Evolutionary conservation across 2,113 vertebrate genomes (phyloP).

Genomic region (Laticauda laticaudata): DNA sequence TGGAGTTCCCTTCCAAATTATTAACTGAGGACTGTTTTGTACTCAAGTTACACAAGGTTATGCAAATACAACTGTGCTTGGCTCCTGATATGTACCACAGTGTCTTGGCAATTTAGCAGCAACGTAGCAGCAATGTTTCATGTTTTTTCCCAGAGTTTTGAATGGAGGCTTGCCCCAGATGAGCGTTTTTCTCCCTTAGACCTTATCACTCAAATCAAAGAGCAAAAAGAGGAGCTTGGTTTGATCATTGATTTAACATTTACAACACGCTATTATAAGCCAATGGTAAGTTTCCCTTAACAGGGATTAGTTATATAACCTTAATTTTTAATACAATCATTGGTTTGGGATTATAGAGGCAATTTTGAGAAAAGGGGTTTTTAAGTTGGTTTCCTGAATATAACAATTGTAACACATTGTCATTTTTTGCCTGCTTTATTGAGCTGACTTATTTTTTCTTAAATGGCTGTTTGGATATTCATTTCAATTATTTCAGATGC

Average conservation of each 20-base stretch:
- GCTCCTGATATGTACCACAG: not conserved
- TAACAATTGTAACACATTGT: not conserved
- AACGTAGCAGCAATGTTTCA: accelerated
- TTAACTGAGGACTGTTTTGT: not conserved
- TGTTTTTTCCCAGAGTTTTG: conserved; percentile 69
- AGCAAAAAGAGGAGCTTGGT: conserved; percentile 80
- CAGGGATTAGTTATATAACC: not conserved
- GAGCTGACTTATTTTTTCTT: not conserved
- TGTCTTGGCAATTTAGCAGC: accelerated
- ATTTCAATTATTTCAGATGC: not conserved
- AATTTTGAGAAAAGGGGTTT: not conserved
- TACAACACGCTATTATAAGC: conserved; percentile 82
- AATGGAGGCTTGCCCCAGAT: conserved; percentile 52
- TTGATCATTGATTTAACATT: conserved; percentile 87
- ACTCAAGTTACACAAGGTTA: not conserved
- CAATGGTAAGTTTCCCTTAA: conserved; percentile 66
- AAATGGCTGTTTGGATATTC: not conserved
- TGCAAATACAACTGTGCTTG: not conserved
- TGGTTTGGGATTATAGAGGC: not conserved
- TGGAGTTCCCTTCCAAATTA: not conserved
- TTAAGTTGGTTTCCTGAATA: not conserved
- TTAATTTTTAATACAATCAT: not conserved
- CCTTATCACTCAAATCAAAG: conserved; percentile 72
- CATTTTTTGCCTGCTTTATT: not conserved
- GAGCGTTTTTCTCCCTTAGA: conserved; percentile 80